Evolutionary conservation across 2,888 invertebrate species (phyloP).

Genomic region (Pseudococcus longispinus): DNA sequence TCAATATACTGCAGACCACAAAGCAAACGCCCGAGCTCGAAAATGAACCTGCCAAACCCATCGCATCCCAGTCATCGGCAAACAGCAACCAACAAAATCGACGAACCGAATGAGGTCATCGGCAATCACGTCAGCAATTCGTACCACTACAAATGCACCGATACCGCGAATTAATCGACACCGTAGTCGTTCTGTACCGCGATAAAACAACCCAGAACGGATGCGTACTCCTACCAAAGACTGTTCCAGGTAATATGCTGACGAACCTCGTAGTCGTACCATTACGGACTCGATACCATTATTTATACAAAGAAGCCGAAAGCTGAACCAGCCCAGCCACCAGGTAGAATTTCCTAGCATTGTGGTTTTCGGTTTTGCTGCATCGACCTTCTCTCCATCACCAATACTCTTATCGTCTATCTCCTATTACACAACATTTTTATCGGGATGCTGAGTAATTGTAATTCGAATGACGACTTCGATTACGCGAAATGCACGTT

Average conservation of each 20-base stretch:
- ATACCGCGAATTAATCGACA: slow-evolving; percentile 3
- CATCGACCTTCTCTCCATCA: background rate
- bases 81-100: slow-evolving; percentile 44
- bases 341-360: background rate
- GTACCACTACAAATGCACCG: background rate
- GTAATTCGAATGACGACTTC: background rate
- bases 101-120: slow-evolving; percentile 46
- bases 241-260: background rate
- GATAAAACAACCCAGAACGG: background rate
- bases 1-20: background rate
- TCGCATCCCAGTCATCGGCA: background rate
- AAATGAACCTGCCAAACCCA: background rate
- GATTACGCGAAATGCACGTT: background rate
- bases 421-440: background rate
- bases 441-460: background rate
- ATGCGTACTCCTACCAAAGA: background rate
- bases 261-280: background rate
- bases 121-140: slow-evolving; percentile 44
- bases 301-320: background rate
- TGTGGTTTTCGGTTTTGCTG: background rate
- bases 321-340: background rate
- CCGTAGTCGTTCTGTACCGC: background rate
- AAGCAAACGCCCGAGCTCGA: background rate
- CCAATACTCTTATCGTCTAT: background rate
- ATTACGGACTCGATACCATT: background rate